phyloP scores from a whole-genome alignment of 2,113 vertebrate genomes.

The Corythaixoides concolor region DNA sequence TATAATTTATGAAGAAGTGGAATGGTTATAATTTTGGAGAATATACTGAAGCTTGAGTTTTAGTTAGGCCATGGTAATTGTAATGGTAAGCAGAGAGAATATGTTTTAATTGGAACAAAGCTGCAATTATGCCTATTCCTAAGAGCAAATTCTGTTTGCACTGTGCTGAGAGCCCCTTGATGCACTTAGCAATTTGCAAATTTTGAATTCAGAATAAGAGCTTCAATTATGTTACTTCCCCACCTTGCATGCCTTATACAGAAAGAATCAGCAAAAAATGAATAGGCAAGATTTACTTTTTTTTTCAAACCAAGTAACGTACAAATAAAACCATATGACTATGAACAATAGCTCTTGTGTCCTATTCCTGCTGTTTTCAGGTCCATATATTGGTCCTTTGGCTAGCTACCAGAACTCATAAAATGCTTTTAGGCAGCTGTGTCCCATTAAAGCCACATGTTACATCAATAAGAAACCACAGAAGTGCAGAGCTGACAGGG shows the following conservation, averaged over 20 bases:
- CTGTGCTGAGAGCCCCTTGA: neutral
- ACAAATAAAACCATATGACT: conserved; percentile 44
- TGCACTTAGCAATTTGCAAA: neutral
- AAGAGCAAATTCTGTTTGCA: neutral
- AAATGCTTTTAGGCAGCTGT: conserved; percentile 61
- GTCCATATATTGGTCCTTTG: conserved; percentile 51
- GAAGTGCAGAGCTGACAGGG: neutral
- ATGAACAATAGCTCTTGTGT: conserved; percentile 42
- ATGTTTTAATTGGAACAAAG: conserved; percentile 6
- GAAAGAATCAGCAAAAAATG: neutral
- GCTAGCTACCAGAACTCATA: conserved; percentile 38
- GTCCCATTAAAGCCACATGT: conserved; percentile 61
- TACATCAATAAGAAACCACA: conserved; percentile 21
- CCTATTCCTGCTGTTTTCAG: neutral
- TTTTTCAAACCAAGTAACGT: neutral
- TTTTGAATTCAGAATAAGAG: neutral
- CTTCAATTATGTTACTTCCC: neutral
- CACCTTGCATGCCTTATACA: neutral
- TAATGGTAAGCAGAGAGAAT: neutral
- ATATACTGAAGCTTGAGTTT: neutral
- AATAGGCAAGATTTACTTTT: neutral
- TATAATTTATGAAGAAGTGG: neutral
- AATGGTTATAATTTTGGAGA: neutral
- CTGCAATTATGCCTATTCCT: neutral
- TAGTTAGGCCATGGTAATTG: neutral